These are phyloP conservation scores for Cataglyphis albicans DNA, from an alignment of 2,888 invertebrate species.

Conservation along the genomic window DNA sequence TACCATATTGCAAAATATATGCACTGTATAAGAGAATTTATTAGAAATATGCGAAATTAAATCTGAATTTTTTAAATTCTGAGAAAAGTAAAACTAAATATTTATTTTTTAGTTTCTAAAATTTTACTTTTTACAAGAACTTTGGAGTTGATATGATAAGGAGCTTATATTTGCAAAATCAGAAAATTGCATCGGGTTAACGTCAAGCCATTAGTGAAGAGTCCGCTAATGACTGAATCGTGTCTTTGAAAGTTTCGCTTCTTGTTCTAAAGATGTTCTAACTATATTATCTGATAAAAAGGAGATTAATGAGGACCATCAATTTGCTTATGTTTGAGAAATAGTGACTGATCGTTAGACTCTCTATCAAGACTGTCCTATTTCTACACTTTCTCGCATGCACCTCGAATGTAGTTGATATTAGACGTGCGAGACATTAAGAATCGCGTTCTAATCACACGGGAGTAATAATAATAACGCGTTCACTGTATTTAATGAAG, in stretches of 20 bases:
- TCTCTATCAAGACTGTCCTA: not conserved
- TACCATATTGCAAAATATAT: not conserved
- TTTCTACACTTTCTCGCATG: not conserved
- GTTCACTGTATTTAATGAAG: conserved; percentile 69
- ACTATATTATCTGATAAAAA: conserved; percentile 22
- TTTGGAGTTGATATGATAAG: not conserved
- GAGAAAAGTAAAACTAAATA: not conserved
- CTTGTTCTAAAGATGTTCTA: conserved; percentile 12
- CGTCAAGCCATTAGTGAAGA: not conserved
- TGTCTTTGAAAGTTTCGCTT: conserved; percentile 45
- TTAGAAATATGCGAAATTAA: not conserved
- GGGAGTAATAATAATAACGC: conserved; percentile 60
- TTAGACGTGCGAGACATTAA: conserved; percentile 35
- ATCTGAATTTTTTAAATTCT: not conserved
- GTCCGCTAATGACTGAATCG: conserved; percentile 40
- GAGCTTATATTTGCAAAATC: not conserved
- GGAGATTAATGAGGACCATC: conserved; percentile 33
- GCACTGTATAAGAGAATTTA: not conserved
- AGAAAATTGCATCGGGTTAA: not conserved
- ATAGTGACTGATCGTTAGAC: not conserved
- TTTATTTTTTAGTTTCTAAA: not conserved
- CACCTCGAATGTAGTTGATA: not conserved
- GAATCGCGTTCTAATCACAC: conserved; percentile 34
- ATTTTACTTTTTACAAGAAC: not conserved
- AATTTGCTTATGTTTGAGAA: conserved; percentile 34